Evolutionary conservation across 2,113 vertebrate genomes (phyloP).

Genomic region (Ancistrus triradiatus): DNA sequence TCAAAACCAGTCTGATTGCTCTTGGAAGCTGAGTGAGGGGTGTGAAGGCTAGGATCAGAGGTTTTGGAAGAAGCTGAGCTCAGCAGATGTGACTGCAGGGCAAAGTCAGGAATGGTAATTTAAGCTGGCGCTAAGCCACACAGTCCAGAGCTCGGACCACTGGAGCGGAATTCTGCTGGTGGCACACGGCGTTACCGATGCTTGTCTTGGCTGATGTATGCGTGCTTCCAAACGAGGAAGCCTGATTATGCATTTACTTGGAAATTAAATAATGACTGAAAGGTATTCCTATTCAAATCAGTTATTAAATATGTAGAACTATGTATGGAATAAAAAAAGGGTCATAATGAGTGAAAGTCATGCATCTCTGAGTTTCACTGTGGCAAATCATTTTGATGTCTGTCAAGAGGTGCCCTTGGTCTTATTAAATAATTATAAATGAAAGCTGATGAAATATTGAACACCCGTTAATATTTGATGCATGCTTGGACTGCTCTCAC

Average conservation of each 20-base stretch:
- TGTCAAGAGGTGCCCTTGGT: slow-evolving; percentile 37
- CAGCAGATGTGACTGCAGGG: background rate
- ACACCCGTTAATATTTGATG: slow-evolving; percentile 53
- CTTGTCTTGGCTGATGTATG: background rate
- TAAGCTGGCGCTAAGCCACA: slow-evolving; percentile 14
- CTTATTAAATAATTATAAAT: slow-evolving; percentile 51
- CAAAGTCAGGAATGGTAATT: slow-evolving; percentile 19
- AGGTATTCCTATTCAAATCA: slow-evolving; percentile 6
- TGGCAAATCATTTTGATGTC: slow-evolving; percentile 45
- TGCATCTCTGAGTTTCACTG: slow-evolving; percentile 19
- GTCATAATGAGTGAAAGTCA: too few relatives aligned
- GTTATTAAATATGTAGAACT: background rate
- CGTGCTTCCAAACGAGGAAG: too few relatives aligned
- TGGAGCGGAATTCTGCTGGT: background rate
- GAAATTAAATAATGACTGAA: background rate
- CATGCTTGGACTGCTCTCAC: slow-evolving; percentile 21
- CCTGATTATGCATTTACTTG: too few relatives aligned
- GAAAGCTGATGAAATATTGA: slow-evolving; percentile 59
- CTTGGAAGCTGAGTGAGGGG: background rate
- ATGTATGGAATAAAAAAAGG: too few relatives aligned
- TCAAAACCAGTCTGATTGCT: background rate
- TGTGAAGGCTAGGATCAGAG: background rate
- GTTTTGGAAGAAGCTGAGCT: background rate
- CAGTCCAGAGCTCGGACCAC: slow-evolving; percentile 2
- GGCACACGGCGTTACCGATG: slow-evolving; percentile 1